These are phyloP conservation scores for Pollimyrus isidori DNA, from an alignment of 2,113 vertebrate species.

Conservation along the genomic window DNA sequence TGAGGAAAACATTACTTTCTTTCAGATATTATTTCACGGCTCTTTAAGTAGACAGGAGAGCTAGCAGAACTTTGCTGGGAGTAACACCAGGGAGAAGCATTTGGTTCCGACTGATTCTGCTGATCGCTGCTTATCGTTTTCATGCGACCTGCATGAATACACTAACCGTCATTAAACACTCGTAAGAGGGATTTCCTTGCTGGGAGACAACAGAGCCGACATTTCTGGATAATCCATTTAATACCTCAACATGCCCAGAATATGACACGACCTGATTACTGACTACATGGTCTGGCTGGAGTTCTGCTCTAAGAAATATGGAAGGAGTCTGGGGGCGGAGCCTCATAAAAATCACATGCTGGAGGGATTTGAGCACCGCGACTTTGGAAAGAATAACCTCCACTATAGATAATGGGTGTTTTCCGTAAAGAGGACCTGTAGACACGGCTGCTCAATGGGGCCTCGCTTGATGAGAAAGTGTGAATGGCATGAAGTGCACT, in stretches of 20 bases:
- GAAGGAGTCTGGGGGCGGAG: neutral
- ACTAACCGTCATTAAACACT: neutral
- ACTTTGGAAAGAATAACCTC: neutral
- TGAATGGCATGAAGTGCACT: neutral
- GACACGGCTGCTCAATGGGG: neutral
- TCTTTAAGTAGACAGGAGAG: neutral
- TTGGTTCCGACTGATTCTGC: neutral
- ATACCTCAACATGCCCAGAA: neutral
- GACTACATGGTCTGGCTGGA: neutral
- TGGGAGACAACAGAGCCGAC: neutral
- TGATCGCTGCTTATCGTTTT: neutral
- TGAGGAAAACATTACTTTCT: slow-evolving; percentile 1
- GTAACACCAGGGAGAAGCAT: neutral
- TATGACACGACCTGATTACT: neutral
- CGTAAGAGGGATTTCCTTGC: neutral
- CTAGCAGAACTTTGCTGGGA: neutral
- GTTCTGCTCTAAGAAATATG: neutral
- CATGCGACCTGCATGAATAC: neutral
- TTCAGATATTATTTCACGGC: neutral
- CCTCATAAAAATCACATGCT: neutral
- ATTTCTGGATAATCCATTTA: neutral
- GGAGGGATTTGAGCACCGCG: neutral
- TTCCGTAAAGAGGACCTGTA: neutral
- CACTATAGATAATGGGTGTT: neutral
- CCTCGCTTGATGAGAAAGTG: neutral